Evolutionary conservation across 2,888 invertebrate species (phyloP).

Genomic region (Epinotia brunnichana): DNA sequence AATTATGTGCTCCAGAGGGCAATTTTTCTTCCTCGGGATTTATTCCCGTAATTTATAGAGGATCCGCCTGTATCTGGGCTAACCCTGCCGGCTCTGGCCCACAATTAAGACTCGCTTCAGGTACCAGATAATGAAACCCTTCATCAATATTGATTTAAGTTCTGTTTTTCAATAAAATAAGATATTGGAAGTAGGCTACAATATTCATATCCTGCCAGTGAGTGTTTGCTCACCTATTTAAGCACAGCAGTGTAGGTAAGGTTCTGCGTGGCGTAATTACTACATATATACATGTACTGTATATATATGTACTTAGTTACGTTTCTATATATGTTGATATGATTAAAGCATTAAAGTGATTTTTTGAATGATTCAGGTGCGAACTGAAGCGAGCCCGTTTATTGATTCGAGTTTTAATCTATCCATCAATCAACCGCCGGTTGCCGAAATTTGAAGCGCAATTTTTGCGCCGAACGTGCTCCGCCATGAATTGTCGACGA

Average conservation of each 20-base stretch:
- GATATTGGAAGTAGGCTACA: background rate
- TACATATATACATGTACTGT: no score
- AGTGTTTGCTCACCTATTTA: background rate
- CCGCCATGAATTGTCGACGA: slow-evolving; percentile 78
- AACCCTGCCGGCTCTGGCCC: slow-evolving; percentile 71
- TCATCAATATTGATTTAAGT: slow-evolving; percentile 37
- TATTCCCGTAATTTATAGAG: slow-evolving; percentile 84
- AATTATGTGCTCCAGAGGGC: slow-evolving; percentile 84
- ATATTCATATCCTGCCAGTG: background rate
- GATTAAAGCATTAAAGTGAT: background rate
- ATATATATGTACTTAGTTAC: no score
- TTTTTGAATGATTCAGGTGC: background rate
- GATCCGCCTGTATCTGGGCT: slow-evolving; percentile 82
- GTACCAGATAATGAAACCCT: slow-evolving; percentile 42
- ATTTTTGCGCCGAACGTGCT: slow-evolving; percentile 79
- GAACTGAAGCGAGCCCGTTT: slow-evolving; percentile 4
- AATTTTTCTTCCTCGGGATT: slow-evolving; percentile 84
- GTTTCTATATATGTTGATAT: no score
- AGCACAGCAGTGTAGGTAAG: background rate
- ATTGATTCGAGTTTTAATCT: slow-evolving; percentile 62
- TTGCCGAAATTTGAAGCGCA: slow-evolving; percentile 74
- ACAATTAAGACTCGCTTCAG: slow-evolving; percentile 73
- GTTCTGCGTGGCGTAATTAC: background rate
- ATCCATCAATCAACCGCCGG: slow-evolving; percentile 65
- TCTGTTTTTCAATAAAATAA: slow-evolving; percentile 18